phyloP scores from a whole-genome alignment of 2,888 invertebrate genomes.

The Lymantria dispar region DNA sequence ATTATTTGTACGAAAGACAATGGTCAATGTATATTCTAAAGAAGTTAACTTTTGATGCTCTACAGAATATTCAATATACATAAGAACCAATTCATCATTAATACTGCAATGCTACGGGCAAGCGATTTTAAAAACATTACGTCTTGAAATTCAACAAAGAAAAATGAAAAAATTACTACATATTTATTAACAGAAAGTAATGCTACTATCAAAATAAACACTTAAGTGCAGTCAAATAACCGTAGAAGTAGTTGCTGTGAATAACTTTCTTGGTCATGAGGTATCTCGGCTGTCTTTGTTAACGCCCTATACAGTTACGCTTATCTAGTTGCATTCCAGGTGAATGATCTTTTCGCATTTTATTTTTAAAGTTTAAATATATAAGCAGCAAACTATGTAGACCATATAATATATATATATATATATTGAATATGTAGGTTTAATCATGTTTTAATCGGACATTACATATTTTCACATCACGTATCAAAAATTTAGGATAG shows the following conservation, averaged over 20 bases:
- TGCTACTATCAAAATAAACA: neutral
- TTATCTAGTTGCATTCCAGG: constrained; percentile 66
- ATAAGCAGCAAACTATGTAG: constrained; percentile 15
- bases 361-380: constrained; percentile 39
- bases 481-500: constrained; percentile 76
- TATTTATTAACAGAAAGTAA: neutral
- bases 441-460: constrained; percentile 26
- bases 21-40: constrained; percentile 58
- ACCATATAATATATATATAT: neutral
- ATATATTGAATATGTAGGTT: constrained; percentile 16
- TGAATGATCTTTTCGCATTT: constrained; percentile 55
- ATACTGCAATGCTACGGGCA: too few species aligned
- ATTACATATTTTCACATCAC: constrained; percentile 66
- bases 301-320: constrained; percentile 60
- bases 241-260: constrained; percentile 46
- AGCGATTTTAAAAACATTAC: too few species aligned
- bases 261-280: constrained; percentile 58
- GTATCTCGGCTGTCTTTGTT: constrained; percentile 55
- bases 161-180: too few species aligned
- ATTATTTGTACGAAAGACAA: constrained; percentile 76
- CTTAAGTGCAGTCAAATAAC: constrained; percentile 39
- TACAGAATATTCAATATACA: too few species aligned
- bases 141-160: too few species aligned
- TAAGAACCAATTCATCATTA: too few species aligned
- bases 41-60: neutral